A percentile compares a stretch with the other conserved stretches of the same genome.
Evolutionary conservation across 2,888 invertebrate species (phyloP).

Genomic region (Hydrotaea cyrtoneurina): DNA sequence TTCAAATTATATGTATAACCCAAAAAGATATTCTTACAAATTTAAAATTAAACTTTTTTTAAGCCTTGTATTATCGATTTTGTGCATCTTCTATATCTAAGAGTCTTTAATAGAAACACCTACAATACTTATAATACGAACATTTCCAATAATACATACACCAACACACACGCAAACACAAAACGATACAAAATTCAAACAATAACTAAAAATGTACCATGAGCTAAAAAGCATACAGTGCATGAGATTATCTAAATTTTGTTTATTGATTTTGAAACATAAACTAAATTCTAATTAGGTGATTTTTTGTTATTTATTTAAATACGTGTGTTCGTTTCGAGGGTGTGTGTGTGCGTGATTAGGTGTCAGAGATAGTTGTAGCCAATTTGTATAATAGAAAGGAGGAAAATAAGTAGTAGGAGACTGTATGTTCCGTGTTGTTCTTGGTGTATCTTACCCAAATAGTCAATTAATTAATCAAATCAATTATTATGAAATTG

Average conservation of each 20-base stretch:
- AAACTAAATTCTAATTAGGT: slow-evolving; percentile 43
- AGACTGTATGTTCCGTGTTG: not conserved
- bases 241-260: slow-evolving; percentile 9
- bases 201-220: not conserved
- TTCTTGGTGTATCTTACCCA: slow-evolving; percentile 18
- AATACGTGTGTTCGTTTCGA: not conserved
- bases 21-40: no score
- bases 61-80: not conserved
- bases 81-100: not conserved
- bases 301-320: slow-evolving; percentile 29
- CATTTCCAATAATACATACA: not conserved
- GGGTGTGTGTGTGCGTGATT: slow-evolving; percentile 4
- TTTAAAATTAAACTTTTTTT: no score
- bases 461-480: slow-evolving; percentile 17
- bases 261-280: slow-evolving; percentile 35
- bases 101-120: not conserved
- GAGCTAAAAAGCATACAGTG: slow-evolving; percentile 25
- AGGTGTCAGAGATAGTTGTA: slow-evolving; percentile 1
- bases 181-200: not conserved
- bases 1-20: no score
- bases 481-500: slow-evolving; percentile 19
- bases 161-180: not conserved
- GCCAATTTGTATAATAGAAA: not conserved
- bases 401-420: not conserved
- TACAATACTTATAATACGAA: not conserved